Evolutionary conservation across 2,113 vertebrate genomes (phyloP).

Genomic region (human (Homo sapiens)): GRCh38 chr11:97978001-97978500

Average conservation of each 20-base stretch:
- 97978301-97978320: background rate
- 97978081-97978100: background rate
- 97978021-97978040: background rate
- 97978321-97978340: background rate
- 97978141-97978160: background rate
- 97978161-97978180: background rate
- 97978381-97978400: background rate
- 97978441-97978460: background rate
- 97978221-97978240: background rate
- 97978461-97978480: background rate
- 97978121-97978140: slow-evolving; percentile 7
- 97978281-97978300: background rate
- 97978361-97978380: background rate
- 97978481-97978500: background rate
- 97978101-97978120: slow-evolving; percentile 15
- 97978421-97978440: background rate
- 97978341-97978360: background rate
- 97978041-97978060: background rate
- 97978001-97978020: background rate
- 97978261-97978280: background rate
- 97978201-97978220: background rate
- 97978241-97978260: background rate
- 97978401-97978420: background rate
- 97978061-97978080: background rate
- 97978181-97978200: background rate